A percentile compares a stretch with the other conserved stretches of the same genome.
Conservation (phyloP, 2,888 invertebrate species). For the Melanchra persicariae region DNA sequence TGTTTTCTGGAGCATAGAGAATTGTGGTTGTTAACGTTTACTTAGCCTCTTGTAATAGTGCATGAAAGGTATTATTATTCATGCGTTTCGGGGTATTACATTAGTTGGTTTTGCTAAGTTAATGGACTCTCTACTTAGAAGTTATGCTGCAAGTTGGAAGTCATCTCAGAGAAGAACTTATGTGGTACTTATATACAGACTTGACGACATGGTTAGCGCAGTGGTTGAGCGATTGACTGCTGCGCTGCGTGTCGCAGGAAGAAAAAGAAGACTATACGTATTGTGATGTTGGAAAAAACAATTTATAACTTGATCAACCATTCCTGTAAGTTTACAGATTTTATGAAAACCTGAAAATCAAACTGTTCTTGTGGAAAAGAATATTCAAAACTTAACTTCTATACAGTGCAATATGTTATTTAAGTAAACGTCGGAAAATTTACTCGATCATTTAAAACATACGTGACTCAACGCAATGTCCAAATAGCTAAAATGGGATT, state of each 20-base stretch:
- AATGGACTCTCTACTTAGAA: constrained; percentile 30
- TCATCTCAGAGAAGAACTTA: constrained; percentile 2
- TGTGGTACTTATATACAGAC: constrained; percentile 9
- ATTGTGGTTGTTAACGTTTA: constrained; percentile 49
- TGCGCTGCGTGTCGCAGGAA: no score
- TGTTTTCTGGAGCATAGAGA: constrained; percentile 63
- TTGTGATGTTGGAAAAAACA: neutral
- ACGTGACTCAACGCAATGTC: neutral
- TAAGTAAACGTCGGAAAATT: neutral
- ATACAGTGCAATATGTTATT: neutral
- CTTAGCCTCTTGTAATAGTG: constrained; percentile 16
- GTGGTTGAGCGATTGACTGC: no score
- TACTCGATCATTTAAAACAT: neutral
- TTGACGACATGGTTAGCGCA: no score
- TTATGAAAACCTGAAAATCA: neutral
- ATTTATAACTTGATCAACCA: constrained; percentile 21
- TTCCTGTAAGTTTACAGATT: neutral
- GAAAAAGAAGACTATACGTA: no score
- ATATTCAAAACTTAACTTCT: neutral
- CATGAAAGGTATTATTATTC: constrained; percentile 43
- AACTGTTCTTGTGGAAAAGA: neutral
- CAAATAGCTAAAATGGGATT: neutral
- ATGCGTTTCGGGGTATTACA: constrained; percentile 41
- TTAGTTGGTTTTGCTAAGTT: constrained; percentile 43
- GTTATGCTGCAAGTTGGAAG: constrained; percentile 28